Base-by-base conservation (phyloP, 2,797 vertebrate genomes). In the Sphenodon punctatus region DNA sequence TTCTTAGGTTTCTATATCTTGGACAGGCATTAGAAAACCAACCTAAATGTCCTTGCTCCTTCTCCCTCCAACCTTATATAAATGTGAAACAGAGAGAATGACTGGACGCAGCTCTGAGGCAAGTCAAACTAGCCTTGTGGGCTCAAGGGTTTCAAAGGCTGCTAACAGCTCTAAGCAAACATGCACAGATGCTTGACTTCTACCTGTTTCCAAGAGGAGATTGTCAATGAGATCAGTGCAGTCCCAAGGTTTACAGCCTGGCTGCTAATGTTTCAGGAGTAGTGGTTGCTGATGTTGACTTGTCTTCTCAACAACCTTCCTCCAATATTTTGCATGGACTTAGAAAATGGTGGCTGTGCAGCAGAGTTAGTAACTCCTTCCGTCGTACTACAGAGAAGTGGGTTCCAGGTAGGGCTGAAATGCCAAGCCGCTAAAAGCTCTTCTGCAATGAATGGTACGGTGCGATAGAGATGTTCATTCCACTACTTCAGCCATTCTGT, bases 371-470 rank as follows among this genome's bases (percentile, higher is more conserved):
- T 23, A 36, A 78, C 51, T 80, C 43, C 75, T 51, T 68, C 61
- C 73, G 36, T 53, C 82, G 7, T 22, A n/a, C 68, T 82, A 75
- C 65, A 86, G 85, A 80, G 51, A 68, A 74, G 63, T 10, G 63
- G 73, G 80, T 88, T 91, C 84, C 78, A 84, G 80, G 85, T 87
- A 67, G n/a, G n/a, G n/a, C n/a, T n/a, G n/a, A n/a, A n/a, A n/a
- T n/a, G n/a, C n/a, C n/a, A n/a, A n/a, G n/a, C n/a, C n/a, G n/a
- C n/a, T n/a, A n/a, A n/a, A n/a, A n/a, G n/a, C n/a, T n/a, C n/a
- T n/a, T n/a, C n/a, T n/a, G n/a, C n/a, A n/a, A n/a, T n/a, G n/a
- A n/a, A n/a, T n/a, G n/a, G n/a, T n/a, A n/a, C n/a, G n/a, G n/a
- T n/a, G n/a, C n/a, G n/a, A n/a, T n/a, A n/a, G n/a, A n/a, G n/a